phyloP scores from a whole-genome alignment of 2,797 vertebrate species.

The Anabas testudineus region DNA sequence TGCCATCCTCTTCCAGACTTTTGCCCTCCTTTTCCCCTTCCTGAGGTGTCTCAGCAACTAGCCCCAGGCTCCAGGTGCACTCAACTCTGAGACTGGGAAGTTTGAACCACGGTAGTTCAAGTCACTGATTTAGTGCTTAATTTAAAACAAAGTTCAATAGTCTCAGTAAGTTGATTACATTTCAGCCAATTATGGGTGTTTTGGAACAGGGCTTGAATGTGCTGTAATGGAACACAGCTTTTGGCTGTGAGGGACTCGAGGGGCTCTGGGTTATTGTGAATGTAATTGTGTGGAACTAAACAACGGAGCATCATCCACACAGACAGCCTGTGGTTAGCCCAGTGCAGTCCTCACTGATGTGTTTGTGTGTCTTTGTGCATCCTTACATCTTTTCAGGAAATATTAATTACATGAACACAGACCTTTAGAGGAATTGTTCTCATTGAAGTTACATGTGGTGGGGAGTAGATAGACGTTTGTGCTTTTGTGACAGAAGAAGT shows the following conservation, averaged over 20 bases:
- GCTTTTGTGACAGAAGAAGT: constrained; percentile 40
- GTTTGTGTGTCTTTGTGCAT: constrained; percentile 26
- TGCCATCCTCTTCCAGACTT: constrained; percentile 25
- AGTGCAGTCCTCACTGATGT: constrained; percentile 29
- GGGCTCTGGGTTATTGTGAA: constrained; percentile 74
- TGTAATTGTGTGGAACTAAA: constrained; percentile 83
- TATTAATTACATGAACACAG: constrained; percentile 17
- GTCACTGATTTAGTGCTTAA: constrained; percentile 45
- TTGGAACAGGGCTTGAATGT: constrained; percentile 54
- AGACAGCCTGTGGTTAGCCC: constrained; percentile 53
- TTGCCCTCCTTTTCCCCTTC: constrained; percentile 12
- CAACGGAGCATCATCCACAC: constrained; percentile 62
- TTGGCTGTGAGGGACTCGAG: constrained; percentile 65
- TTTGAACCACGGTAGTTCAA: constrained; percentile 14
- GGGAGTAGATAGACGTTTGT: background rate
- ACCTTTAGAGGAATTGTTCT: constrained; percentile 33
- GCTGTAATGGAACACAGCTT: constrained; percentile 66
- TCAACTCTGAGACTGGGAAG: constrained; percentile 5
- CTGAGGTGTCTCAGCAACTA: constrained; percentile 19
- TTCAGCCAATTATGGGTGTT: constrained; percentile 69
- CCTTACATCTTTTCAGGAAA: constrained; percentile 29
- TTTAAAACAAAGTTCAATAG: constrained; percentile 61
- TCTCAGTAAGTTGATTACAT: constrained; percentile 71
- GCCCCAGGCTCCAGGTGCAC: constrained; percentile 19
- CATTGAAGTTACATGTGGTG: constrained; percentile 10